Conservation (phyloP, 2,888 invertebrate genomes). For the Willowsia nigromaculata region DNA sequence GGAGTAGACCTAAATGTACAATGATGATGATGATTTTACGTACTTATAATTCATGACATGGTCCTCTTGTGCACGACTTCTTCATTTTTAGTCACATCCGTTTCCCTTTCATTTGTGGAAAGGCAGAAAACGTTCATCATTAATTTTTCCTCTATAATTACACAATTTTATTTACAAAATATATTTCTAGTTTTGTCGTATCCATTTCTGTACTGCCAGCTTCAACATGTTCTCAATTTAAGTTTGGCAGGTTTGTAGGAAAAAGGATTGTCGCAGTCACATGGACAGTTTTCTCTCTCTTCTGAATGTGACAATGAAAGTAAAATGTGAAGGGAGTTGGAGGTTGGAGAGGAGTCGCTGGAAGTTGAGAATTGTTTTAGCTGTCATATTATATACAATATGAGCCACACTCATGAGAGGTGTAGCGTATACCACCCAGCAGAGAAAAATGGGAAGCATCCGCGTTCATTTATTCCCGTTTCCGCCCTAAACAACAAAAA, state of each 20-base stretch:
- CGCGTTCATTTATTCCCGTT: constrained; percentile 38
- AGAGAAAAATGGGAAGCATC: not conserved
- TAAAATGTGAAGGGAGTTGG: not conserved
- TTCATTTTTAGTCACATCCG: constrained; percentile 29
- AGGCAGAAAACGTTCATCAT: not conserved
- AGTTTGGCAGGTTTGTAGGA: not conserved
- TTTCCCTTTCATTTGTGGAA: constrained; percentile 8
- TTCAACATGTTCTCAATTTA: constrained; percentile 7
- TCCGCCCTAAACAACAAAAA: constrained; percentile 7
- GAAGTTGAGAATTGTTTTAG: constrained; percentile 27
- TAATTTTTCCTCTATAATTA: constrained; percentile 27
- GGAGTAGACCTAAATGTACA: not conserved
- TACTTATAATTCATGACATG: constrained; percentile 29
- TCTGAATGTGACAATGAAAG: constrained; percentile 28
- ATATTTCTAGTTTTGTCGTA: not conserved
- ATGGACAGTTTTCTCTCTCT: constrained; percentile 13
- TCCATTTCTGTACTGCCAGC: not conserved
- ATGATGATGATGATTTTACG: not conserved
- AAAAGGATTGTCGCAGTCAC: constrained; percentile 1
- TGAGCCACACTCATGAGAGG: not conserved
- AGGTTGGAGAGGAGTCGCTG: not conserved
- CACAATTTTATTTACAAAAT: not conserved
- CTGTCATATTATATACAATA: constrained; percentile 24
- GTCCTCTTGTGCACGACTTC: constrained; percentile 44
- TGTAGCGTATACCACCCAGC: not conserved